phyloP scores from a whole-genome alignment of 2,888 invertebrate genomes.

The Vannuccia rotundouncinata region DNA sequence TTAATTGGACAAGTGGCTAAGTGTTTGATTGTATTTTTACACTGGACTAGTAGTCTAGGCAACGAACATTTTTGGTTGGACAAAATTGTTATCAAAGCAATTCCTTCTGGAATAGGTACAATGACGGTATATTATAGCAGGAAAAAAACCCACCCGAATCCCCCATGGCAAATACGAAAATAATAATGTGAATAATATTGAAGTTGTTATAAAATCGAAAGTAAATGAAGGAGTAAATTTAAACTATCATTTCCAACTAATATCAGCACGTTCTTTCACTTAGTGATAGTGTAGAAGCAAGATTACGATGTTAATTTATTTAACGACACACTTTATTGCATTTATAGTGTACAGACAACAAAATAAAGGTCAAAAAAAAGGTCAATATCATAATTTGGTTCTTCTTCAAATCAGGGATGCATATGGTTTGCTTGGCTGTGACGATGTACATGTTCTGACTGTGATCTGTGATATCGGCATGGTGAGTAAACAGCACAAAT shows the following conservation, averaged over 20 bases:
- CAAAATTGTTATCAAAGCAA: slow-evolving; percentile 26
- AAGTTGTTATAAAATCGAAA: slow-evolving; percentile 20
- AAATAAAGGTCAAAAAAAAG: slow-evolving; percentile 24
- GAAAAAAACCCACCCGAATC: slow-evolving; percentile 26
- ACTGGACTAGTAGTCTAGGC: too few relatives aligned
- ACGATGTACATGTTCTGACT: slow-evolving; percentile 12
- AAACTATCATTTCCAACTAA: slow-evolving; percentile 26
- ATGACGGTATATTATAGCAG: slow-evolving; percentile 26
- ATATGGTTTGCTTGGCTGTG: slow-evolving; percentile 14
- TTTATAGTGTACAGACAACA: slow-evolving; percentile 23
- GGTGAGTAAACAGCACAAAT: slow-evolving; percentile 24
- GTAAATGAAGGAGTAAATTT: slow-evolving; percentile 10
- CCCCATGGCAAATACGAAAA: slow-evolving; percentile 15
- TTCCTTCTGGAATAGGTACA: slow-evolving; percentile 26
- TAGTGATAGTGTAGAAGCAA: slow-evolving; percentile 21
- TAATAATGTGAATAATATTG: slow-evolving; percentile 19
- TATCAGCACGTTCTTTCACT: slow-evolving; percentile 26
- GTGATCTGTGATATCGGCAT: slow-evolving; percentile 26
- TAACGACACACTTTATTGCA: slow-evolving; percentile 26
- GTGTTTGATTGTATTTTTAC: too few relatives aligned
- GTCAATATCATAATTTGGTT: slow-evolving; percentile 26
- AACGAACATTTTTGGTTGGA: slow-evolving; percentile 15
- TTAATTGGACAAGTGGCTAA: too few relatives aligned
- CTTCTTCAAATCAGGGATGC: slow-evolving; percentile 23
- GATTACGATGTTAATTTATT: slow-evolving; percentile 26